Evolutionary conservation across 2,888 invertebrate species (phyloP), one percentile per base, ranked within the genome.

Genomic region (Drosophila nr. fundita): DNA sequence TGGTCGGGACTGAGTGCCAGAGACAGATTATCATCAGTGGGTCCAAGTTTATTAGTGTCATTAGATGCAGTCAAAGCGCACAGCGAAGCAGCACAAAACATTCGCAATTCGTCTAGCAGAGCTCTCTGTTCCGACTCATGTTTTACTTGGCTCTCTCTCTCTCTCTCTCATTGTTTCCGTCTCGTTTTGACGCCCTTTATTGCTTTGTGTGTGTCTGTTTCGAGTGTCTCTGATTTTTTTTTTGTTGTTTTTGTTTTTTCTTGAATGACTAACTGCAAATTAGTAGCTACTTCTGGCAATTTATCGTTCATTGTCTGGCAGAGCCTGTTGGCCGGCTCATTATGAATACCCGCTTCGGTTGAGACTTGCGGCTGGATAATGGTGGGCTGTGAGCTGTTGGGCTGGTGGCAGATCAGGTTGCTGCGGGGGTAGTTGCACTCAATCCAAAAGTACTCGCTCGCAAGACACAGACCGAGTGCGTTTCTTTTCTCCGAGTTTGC

Each of bases 21-120:
- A 84, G 82, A 83, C 87, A 87, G 87, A 83, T 83, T 87, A 84
- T 80, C 86, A 85, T 87, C 86, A 87, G 83, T 75, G 88, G 85
- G 64, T 48, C 78, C 83, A 84, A 87, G 88, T 83, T 84, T 85
- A 84, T 84, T 87, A 85, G 83, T 87, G 83, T 84, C 86, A 84
- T 84, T 84, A 84, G 86, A 82, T 85, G 88, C 86, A 84, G 88
- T 87, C 83, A 87, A 74, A 84, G 87, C 82, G 75, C 84, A 87
- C 67, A 83, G 86, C 77, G 68, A 76, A 82, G 78, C 53, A 71
- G 63, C 81, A 68, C 77, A 75, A 81, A 66, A 55, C 55, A 73
- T 36, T 76, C 72, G 62, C 73, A 50, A 60, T 76, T 66, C 73
- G 61, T 73, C 67, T 66, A 62, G 61, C 55, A 18, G 18, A 52